Base-by-base conservation (phyloP, 2,888 invertebrate genomes). In the Drosophila fulvimacula region DNA sequence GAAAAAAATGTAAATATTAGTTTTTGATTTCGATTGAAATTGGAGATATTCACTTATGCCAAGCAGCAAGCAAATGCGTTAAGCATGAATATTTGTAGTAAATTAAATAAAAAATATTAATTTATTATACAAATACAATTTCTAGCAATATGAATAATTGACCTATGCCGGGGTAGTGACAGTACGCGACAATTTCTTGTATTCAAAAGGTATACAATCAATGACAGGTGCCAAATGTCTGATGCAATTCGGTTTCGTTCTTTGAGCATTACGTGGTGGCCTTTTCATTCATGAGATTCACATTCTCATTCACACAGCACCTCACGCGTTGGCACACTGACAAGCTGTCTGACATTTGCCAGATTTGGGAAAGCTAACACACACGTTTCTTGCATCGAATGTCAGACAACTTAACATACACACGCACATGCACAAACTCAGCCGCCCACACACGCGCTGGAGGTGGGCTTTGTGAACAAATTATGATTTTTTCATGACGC, bases 311-410 rank as follows among this genome's bases (percentile, higher is more conserved):
- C 68, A 52, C 64, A 59, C 56, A 52, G 34, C 42, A 36, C 42
- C 57, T 38, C 64, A 67, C 59, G 64, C 59, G 64, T 69, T 73
- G 68, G 51, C 62, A 49, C 62, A 55, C 59, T 79, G 82, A 84
- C 88, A 77, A 69, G 63, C 67, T 66, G 81, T 69, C 78, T 75
- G 75, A 71, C 78, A 69, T 73, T 75, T 82, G 69, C 83, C 83
- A 80, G 76, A 85, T 72, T 79, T 72, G 21, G 48, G 60, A 63
- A 62, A 68, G 57, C 76, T 73, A 63, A 48, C 71, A 74, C 77
- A 85, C 86, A 82, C 82, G 82, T 88, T 88, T 85, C 72, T 74
- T 69, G 86, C 71, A 88, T 85, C 74, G 73, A 70, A 76, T 88
- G 82, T 76, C 80, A 65, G 41, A 51, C 42, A 46, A 32, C 42